Conservation (phyloP, 2,797 vertebrate genomes). For the Naso thynnoides region DNA sequence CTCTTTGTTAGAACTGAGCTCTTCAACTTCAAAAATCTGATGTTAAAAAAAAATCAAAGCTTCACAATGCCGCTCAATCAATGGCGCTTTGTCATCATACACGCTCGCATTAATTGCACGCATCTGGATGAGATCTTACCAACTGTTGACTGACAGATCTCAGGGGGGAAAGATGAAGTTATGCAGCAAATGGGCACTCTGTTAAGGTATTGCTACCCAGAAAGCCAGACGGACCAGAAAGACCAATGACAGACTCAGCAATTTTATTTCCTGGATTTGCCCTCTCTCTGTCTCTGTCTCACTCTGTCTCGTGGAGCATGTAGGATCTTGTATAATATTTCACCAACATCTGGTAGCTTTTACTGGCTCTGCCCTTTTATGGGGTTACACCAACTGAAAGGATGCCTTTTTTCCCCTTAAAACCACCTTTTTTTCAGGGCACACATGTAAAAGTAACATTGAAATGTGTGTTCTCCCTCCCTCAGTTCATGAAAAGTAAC, state of each 20-base stretch:
- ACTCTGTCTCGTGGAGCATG: conserved; percentile 66
- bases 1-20: conserved; percentile 41
- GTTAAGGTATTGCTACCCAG: conserved; percentile 61
- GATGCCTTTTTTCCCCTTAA: conserved; percentile 38
- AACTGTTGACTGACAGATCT: conserved; percentile 60
- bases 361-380: conserved; percentile 74
- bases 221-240: conserved; percentile 69
- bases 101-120: conserved; percentile 44
- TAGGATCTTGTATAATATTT: conserved; percentile 80
- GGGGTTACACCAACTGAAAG: conserved; percentile 61
- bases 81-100: conserved; percentile 60
- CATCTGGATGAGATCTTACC: conserved; percentile 63
- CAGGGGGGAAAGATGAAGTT: conserved; percentile 54
- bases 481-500: conserved; percentile 21
- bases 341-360: conserved; percentile 81
- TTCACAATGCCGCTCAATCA: conserved; percentile 39
- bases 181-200: conserved; percentile 69
- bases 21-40: conserved; percentile 17
- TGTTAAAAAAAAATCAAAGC: conserved; percentile 40
- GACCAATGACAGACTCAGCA: conserved; percentile 69
- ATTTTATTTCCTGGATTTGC: conserved; percentile 78
- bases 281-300: conserved; percentile 60
- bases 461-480: conserved; percentile 30
- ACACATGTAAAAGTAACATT: conserved; percentile 25
- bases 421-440: conserved; percentile 36